Evolutionary conservation across 2,888 invertebrate genomes (phyloP), one percentile per base, ranked within the genome.

Genomic region (Cerastis leucographa): DNA sequence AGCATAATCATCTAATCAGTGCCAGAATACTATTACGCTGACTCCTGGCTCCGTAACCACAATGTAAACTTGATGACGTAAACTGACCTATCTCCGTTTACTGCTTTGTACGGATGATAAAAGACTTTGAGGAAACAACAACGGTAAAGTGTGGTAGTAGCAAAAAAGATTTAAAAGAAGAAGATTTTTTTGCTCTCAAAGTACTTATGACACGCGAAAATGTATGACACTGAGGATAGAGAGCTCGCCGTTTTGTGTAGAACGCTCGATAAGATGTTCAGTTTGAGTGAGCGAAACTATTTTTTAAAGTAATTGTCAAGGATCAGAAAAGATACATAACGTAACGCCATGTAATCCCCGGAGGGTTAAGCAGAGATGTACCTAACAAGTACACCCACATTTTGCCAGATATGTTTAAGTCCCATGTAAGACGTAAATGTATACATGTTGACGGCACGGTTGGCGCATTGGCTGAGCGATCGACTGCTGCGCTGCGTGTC

Each of bases 1-100:
- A 79, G 64, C 67, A 65, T 73, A 75, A 83, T 85, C 78, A 83
- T 79, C n/a, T 75, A 80, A 86, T 81, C 78, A 86, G 72, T 72
- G 66, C 64, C 65, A 59, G 68, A 77, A 66, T 87, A 56, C 67
- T 74, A 68, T 78, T 78, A 69, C 66, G 49, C 9, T 83, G 87
- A 85, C 68, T 72, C 51, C 64, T 19, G 62, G 5, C 62, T 40
- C 17, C 61, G 42, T 22, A 4, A 35, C 17, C 79, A 40, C 54
- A 56, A 61, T 35, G 66, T 42, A 25, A 61, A 44, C 51, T 61
- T 54, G 44, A 44, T 66, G 42, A 80, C 71, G 66, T 35, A 51
- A 61, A 64, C 61, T 35, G 35, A 17, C 22, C 40, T 62, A 76
- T 71, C 68, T 49, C 72, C 70, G 71, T 74, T 82, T 73, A 71